Percentiles rank a stretch among this genome's conserved stretches.
Evolutionary conservation across 1,140 invertebrate species (phyloP).

Genomic region (Tetramorium alpestre): DNA sequence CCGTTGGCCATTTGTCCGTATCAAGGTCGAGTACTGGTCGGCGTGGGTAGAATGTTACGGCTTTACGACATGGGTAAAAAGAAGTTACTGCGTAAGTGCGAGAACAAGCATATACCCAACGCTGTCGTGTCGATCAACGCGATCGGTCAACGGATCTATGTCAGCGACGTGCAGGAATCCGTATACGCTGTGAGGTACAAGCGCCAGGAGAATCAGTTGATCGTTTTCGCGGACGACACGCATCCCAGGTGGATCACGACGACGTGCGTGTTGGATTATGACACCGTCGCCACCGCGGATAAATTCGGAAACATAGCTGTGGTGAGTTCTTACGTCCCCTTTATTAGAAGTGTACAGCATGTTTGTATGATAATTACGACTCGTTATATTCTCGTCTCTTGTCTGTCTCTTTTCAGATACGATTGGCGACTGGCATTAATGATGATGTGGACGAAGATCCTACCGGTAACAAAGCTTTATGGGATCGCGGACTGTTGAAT

Average conservation of each 20-base stretch:
- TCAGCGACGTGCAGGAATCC: constrained; percentile 98
- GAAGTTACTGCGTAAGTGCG: constrained; percentile 98
- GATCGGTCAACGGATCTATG: constrained; percentile 97
- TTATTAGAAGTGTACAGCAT: no score
- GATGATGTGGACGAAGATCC: constrained; percentile 99
- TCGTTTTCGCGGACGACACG: constrained; percentile 99
- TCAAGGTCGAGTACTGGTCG: constrained; percentile 96
- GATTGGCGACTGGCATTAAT: constrained; percentile 95
- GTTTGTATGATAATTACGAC: background rate
- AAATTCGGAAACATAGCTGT: constrained; percentile 99
- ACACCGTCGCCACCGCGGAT: constrained; percentile 98
- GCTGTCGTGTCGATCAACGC: constrained; percentile 97
- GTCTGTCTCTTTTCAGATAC: constrained; percentile 85
- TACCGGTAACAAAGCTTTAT: constrained; percentile 98
- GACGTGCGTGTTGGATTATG: constrained; percentile 97
- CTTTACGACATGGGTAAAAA: constrained; percentile 99
- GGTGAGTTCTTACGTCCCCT: constrained; percentile 85
- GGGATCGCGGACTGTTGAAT: constrained; percentile 98
- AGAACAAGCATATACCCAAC: constrained; percentile 99
- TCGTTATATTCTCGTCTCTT: background rate
- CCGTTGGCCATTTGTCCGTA: constrained; percentile 95
- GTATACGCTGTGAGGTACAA: constrained; percentile 99
- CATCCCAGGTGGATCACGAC: constrained; percentile 98
- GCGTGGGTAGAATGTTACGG: constrained; percentile 95
- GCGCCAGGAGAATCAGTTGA: constrained; percentile 97